phyloP scores from a whole-genome alignment of 1,140 invertebrate species.

The Macrotrachela quadricornifera region DNA sequence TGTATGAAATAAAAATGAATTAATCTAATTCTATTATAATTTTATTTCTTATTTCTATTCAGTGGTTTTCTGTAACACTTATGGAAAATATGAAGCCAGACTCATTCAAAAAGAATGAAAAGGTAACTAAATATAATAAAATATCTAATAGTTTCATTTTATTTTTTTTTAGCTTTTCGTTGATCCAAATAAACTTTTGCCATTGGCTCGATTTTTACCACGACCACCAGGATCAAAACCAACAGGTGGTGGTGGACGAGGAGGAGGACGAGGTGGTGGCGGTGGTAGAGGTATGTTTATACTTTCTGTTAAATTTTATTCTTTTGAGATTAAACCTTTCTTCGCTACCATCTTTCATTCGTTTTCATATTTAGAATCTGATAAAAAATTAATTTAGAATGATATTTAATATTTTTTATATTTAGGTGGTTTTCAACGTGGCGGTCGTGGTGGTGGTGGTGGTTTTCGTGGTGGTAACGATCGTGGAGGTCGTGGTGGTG shows the following conservation, averaged over 20 bases:
- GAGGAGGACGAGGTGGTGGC: constrained; percentile 10
- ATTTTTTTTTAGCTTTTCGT: constrained; percentile 54
- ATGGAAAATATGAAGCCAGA: constrained; percentile 68
- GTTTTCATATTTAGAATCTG: not conserved
- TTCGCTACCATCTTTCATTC: too few species aligned
- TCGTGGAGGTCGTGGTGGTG: constrained; percentile 24
- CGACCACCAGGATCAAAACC: constrained; percentile 37
- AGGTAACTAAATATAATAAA: constrained; percentile 32
- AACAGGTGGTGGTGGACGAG: not conserved
- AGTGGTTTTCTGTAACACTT: constrained; percentile 75
- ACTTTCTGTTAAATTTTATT: not conserved
- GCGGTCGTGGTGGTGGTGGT: constrained; percentile 13
- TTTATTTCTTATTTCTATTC: constrained; percentile 5
- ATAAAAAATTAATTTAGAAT: not conserved
- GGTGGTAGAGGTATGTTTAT: constrained; percentile 28
- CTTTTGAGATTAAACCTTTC: too few species aligned
- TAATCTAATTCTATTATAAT: not conserved
- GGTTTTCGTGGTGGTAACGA: constrained; percentile 36
- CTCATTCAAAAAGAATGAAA: constrained; percentile 61
- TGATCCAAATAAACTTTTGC: constrained; percentile 73
- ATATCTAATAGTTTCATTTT: constrained; percentile 2
- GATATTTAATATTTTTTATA: not conserved
- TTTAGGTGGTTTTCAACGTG: not conserved
- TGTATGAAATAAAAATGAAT: constrained; percentile 16
- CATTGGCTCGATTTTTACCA: constrained; percentile 65